Conservation (phyloP, 1,140 invertebrate genomes). For the Oncopodura yosiiana region DNA sequence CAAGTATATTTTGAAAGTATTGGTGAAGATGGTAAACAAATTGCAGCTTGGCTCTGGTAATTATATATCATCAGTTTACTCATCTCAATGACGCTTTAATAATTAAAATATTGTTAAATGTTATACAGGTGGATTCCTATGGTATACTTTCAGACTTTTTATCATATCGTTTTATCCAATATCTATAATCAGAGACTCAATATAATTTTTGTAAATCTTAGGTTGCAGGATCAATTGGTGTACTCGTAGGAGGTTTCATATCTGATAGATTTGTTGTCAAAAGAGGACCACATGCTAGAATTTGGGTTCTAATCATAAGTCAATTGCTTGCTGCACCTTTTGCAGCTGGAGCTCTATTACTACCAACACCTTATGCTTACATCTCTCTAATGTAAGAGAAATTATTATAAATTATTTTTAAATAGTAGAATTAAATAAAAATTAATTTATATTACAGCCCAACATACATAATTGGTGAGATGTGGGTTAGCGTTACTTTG, state of each 20-base stretch:
- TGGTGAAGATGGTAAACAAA: slow-evolving; percentile 38
- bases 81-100: too few species aligned
- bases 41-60: slow-evolving; percentile 41
- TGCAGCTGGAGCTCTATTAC: slow-evolving; percentile 43
- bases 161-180: not conserved
- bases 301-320: slow-evolving; percentile 43
- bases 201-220: too few species aligned
- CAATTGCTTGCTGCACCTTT: slow-evolving; percentile 45
- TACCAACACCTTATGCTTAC: slow-evolving; percentile 41
- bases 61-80: too few species aligned
- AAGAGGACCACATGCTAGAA: slow-evolving; percentile 40
- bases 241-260: slow-evolving; percentile 43
- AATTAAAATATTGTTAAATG: too few species aligned
- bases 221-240: slow-evolving; percentile 17
- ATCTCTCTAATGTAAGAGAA: slow-evolving; percentile 32
- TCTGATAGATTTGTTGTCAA: slow-evolving; percentile 43
- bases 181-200: not conserved
- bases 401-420: not conserved
- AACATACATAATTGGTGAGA: slow-evolving; percentile 35
- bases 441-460: not conserved
- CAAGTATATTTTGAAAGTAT: slow-evolving; percentile 42
- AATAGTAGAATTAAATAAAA: not conserved
- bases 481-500: slow-evolving; percentile 38
- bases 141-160: not conserved
- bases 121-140: too few species aligned